Conservation (phyloP, 1,140 invertebrate genomes). For the Drosophila prosaltans region DNA sequence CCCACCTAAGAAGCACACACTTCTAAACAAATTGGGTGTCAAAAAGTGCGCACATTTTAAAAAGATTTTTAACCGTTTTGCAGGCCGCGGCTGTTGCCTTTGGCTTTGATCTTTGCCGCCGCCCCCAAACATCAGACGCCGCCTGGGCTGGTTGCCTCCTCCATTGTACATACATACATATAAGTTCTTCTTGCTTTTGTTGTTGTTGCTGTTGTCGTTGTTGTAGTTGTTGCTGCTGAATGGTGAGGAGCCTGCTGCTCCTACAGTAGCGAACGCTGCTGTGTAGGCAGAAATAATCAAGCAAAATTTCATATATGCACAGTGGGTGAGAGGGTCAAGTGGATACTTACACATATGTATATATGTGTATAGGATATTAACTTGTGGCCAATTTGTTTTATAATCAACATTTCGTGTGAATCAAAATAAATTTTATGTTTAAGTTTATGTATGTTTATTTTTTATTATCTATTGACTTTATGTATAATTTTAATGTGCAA, state of each 20-base stretch:
- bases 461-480: too few relatives aligned
- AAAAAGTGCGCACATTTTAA: slow-evolving; percentile 82
- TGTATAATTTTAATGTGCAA: too few relatives aligned
- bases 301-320: slow-evolving; percentile 29
- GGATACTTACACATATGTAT: neutral
- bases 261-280: slow-evolving; percentile 8
- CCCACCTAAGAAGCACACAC: slow-evolving; percentile 45
- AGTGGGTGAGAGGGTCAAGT: slow-evolving; percentile 36
- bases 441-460: neutral
- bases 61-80: slow-evolving; percentile 82
- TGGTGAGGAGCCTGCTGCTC: slow-evolving; percentile 48
- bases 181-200: slow-evolving; percentile 55
- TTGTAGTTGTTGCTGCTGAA: slow-evolving; percentile 53
- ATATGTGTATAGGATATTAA: neutral
- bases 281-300: slow-evolving; percentile 29
- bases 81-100: slow-evolving; percentile 51
- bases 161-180: neutral
- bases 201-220: slow-evolving; percentile 46
- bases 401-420: slow-evolving; percentile 1
- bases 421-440: neutral
- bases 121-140: slow-evolving; percentile 62
- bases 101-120: slow-evolving; percentile 67
- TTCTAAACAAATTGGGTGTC: slow-evolving; percentile 82
- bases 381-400: neutral
- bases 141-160: slow-evolving; percentile 35